A percentile compares a stretch with the other conserved stretches of the same genome.
Conservation (phyloP, 1,140 invertebrate species). For the Lasioglossum albipes region DNA sequence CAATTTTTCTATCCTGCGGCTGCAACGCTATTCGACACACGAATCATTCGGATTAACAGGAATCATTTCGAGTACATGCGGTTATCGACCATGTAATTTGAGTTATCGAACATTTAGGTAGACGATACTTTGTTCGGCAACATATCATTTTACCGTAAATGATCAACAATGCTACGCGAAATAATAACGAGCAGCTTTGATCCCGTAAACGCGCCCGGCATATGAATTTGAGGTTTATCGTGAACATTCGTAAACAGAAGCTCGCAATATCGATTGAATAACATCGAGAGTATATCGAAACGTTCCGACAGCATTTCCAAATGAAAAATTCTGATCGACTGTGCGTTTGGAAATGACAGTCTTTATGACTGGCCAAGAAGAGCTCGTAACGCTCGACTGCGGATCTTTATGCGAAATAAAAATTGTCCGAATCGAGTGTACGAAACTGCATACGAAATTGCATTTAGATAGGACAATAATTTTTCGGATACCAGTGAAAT, state of each 20-base stretch:
- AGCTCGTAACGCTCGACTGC: no score
- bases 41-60: neutral
- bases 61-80: neutral
- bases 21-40: no score
- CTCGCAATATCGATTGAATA: neutral
- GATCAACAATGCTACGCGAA: slow-evolving; percentile 17
- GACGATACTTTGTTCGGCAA: neutral
- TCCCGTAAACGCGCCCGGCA: neutral
- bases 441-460: no score
- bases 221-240: slow-evolving; percentile 7
- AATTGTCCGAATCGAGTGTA: no score
- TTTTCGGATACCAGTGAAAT: no score
- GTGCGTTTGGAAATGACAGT: neutral
- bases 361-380: no score
- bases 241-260: neutral
- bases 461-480: no score
- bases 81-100: slow-evolving; percentile 7
- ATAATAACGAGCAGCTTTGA: slow-evolving; percentile 13
- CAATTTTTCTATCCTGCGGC: neutral
- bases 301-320: neutral
- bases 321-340: neutral
- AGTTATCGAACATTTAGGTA: slow-evolving; percentile 14
- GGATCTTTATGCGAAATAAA: no score
- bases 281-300: neutral
- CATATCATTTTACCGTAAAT: neutral